Base-by-base conservation (phyloP, 2,888 invertebrate genomes). In the Caenorhabditis angaria region DNA sequence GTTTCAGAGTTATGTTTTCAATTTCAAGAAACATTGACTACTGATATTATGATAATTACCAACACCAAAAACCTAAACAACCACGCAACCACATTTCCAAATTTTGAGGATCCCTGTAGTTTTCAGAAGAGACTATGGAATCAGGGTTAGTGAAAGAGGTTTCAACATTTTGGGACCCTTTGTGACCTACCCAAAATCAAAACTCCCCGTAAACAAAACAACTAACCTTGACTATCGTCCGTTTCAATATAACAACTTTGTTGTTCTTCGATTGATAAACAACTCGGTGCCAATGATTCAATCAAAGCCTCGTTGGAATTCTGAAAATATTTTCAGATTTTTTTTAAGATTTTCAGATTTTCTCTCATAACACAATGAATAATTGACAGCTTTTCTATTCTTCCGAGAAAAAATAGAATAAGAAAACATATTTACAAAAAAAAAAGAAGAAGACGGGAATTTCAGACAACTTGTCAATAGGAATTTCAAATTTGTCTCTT, bases 241-340 rank as follows among this genome's bases (percentile, higher is more conserved):
- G 80, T 71, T 51, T 81, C 81, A 55, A 80, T 76, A 65, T 76
- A 76, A 58, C 82, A 82, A 50, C 66, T 61, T 50, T 81, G 74
- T 54, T 81, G 79, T 48, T 80, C 78, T 61, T 82, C 82, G 57
- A 78, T 57, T 8, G 74, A 70, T 59, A 82, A 60, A 65, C 82
- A 82, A 54, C 76, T 74, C 10, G 81, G 75, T 28, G 76, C 77
- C 28, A 81, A 62, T 20, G 80, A 77, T 58, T 82, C 82, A 63
- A 82, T 82, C 12, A 82, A 48, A 47, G 80, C 80, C 29, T 80
- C 80, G 72, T 64, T 73, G 3, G 70, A 66, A 54, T 73, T 78
- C 78, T 78, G 70, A 29, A 77, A 70, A 32, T 14, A 22, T n/a
- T n/a, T n/a, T n/a, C n/a, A n/a, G n/a, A n/a, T n/a, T n/a, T n/a